These are phyloP conservation scores for Oreochromis spilurus DNA, from an alignment of 2,113 vertebrate genomes.

Conservation along the genomic window DNA sequence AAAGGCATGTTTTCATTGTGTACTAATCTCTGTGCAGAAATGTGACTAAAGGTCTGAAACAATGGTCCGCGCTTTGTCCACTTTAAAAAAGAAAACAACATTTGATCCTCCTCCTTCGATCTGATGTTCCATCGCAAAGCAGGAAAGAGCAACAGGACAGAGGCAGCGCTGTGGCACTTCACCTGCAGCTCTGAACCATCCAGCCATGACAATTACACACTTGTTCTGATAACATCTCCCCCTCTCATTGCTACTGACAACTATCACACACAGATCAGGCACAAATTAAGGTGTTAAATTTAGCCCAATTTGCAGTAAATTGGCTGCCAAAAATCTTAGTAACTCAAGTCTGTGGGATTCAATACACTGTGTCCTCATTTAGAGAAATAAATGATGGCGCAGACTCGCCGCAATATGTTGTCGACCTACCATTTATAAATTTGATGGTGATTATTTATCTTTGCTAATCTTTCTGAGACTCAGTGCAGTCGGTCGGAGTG, in stretches of 20 bases:
- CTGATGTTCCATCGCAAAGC: neutral
- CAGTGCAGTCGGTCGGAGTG: neutral
- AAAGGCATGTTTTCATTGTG: neutral
- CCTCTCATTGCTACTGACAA: neutral
- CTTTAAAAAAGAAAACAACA: neutral
- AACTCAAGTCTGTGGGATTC: neutral
- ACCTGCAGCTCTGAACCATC: neutral
- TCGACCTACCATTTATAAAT: neutral
- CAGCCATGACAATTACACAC: neutral
- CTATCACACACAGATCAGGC: neutral
- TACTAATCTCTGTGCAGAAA: neutral
- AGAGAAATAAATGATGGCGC: neutral
- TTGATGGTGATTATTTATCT: neutral
- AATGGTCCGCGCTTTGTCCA: fast-evolving
- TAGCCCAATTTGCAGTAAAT: neutral
- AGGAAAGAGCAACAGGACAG: neutral
- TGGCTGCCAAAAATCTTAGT: neutral
- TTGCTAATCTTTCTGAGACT: neutral
- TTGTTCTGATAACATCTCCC: neutral
- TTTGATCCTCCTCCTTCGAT: neutral
- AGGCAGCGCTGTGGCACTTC: neutral
- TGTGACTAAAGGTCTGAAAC: neutral
- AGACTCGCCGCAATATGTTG: neutral
- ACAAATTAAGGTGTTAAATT: neutral
- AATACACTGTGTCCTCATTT: neutral